A percentile compares a stretch with the other conserved stretches of the same genome.
Evolutionary conservation across 2,797 vertebrate species (phyloP).

Genomic region (Rhyacichthys aspro): DNA sequence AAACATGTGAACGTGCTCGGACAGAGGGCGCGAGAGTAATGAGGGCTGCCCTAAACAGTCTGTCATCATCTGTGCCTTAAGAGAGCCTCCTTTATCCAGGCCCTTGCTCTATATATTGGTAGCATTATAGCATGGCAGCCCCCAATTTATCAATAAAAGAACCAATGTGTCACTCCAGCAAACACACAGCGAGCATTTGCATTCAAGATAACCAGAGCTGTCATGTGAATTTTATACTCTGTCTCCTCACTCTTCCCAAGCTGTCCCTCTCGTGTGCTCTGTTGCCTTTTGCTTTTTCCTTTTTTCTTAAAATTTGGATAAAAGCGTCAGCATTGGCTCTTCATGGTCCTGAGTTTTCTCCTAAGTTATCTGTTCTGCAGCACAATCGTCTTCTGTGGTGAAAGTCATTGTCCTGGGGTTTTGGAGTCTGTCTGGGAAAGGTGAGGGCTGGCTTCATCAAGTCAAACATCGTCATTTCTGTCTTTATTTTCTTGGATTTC

Average conservation of each 20-base stretch:
- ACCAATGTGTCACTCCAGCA: constrained; percentile 73
- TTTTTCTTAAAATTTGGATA: constrained; percentile 51
- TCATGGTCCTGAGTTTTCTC: constrained; percentile 30
- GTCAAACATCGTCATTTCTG: too few species aligned
- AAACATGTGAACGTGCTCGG: constrained; percentile 63
- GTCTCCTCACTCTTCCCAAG: constrained; percentile 62
- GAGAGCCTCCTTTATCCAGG: constrained; percentile 51
- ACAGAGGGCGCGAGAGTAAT: constrained; percentile 68
- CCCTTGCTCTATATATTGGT: constrained; percentile 66
- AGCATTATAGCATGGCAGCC: constrained; percentile 68
- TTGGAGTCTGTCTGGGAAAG: too few species aligned
- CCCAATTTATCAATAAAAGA: constrained; percentile 78
- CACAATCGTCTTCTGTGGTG: too few species aligned
- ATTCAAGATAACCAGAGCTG: constrained; percentile 79
- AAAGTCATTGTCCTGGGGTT: too few species aligned
- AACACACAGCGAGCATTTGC: constrained; percentile 74
- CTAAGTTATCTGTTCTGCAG: constrained; percentile 11
- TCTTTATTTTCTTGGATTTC: too few species aligned
- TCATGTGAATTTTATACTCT: constrained; percentile 78
- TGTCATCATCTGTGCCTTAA: constrained; percentile 74
- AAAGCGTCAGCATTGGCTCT: constrained; percentile 47
- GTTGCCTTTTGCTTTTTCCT: constrained; percentile 42
- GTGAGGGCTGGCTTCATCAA: too few species aligned
- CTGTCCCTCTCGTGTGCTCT: constrained; percentile 59
- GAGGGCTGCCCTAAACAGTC: constrained; percentile 66